A percentile compares a stretch with the other conserved stretches of the same genome.
These are phyloP conservation scores for Pangasius mekongensis DNA, from an alignment of 2,797 vertebrate species.

Conservation along the genomic window DNA sequence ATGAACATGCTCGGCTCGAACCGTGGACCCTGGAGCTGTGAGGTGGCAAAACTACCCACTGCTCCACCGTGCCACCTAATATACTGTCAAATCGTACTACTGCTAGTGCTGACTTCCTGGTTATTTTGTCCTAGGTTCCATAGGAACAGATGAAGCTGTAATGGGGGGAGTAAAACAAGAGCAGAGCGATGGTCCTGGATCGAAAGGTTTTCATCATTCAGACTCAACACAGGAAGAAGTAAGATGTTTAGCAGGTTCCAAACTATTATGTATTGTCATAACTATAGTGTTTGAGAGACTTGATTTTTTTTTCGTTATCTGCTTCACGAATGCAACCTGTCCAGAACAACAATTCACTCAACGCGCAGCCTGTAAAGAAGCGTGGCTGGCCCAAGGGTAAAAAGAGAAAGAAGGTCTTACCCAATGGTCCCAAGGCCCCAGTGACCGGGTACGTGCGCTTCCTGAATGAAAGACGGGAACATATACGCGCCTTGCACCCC, in stretches of 20 bases:
- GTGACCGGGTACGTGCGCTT: slow-evolving; percentile 97
- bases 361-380: slow-evolving; percentile 88
- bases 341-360: slow-evolving; percentile 42
- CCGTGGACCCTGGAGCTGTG: not conserved
- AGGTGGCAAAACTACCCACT: not conserved
- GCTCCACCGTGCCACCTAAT: not conserved
- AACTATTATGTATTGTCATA: not conserved
- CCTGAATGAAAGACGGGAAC: slow-evolving; percentile 91
- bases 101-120: not conserved
- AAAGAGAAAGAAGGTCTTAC: slow-evolving; percentile 97
- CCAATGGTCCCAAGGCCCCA: slow-evolving; percentile 95
- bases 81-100: not conserved
- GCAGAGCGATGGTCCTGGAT: slow-evolving; percentile 79
- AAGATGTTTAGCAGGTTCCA: slow-evolving; percentile 32
- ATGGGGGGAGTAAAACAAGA: slow-evolving; percentile 93
- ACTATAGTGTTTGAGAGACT: not conserved
- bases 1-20: not conserved
- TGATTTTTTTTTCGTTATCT: not conserved
- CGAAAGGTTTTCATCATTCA: slow-evolving; percentile 68
- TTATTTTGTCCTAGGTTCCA: not conserved
- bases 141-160: slow-evolving; percentile 7
- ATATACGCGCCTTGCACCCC: slow-evolving; percentile 89
- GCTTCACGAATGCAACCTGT: not conserved
- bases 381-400: slow-evolving; percentile 98
- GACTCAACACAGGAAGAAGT: slow-evolving; percentile 84